These are phyloP conservation scores for Venustoraphidia nigricollis DNA, from an alignment of 2,888 invertebrate genomes.

Conservation along the genomic window DNA sequence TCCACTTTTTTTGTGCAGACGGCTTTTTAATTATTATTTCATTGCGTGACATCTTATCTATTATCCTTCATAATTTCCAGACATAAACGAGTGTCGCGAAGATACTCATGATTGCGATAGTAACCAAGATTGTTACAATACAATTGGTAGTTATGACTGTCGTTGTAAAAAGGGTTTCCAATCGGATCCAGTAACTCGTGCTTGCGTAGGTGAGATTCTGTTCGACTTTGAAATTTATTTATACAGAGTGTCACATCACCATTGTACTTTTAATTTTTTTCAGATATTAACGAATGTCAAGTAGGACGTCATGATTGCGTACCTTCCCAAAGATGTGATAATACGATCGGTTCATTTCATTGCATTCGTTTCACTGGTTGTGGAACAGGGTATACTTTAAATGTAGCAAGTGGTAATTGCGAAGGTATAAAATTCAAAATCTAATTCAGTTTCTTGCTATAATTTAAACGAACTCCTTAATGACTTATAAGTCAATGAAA, in stretches of 20 bases:
- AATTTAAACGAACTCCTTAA: too few relatives aligned
- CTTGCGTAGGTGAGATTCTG: conserved; percentile 40
- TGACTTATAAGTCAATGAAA: too few relatives aligned
- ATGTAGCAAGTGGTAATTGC: conserved; percentile 72
- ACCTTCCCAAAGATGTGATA: conserved; percentile 71
- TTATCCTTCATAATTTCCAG: conserved; percentile 20
- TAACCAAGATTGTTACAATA: conserved; percentile 53
- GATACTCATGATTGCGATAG: conserved; percentile 38
- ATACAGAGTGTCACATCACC: not conserved
- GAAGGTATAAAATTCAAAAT: conserved; percentile 42
- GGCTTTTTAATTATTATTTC: too few relatives aligned
- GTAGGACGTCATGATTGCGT: conserved; percentile 55
- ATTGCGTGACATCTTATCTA: too few relatives aligned
- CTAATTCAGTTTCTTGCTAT: too few relatives aligned
- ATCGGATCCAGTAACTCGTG: conserved; percentile 40
- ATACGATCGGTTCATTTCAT: conserved; percentile 73
- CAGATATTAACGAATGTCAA: conserved; percentile 76
- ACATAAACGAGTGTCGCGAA: conserved; percentile 51
- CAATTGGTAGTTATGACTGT: conserved; percentile 49
- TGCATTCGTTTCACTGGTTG: conserved; percentile 78
- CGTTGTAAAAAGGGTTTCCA: conserved; percentile 45
- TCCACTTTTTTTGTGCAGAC: too few relatives aligned
- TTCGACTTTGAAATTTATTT: not conserved
- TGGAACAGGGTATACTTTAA: conserved; percentile 92
- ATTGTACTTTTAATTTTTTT: conserved; percentile 8